Percentiles rank a stretch among this genome's conserved stretches.
Conservation (phyloP, 2,797 vertebrate genomes). For the Sitta carolinensis region DNA sequence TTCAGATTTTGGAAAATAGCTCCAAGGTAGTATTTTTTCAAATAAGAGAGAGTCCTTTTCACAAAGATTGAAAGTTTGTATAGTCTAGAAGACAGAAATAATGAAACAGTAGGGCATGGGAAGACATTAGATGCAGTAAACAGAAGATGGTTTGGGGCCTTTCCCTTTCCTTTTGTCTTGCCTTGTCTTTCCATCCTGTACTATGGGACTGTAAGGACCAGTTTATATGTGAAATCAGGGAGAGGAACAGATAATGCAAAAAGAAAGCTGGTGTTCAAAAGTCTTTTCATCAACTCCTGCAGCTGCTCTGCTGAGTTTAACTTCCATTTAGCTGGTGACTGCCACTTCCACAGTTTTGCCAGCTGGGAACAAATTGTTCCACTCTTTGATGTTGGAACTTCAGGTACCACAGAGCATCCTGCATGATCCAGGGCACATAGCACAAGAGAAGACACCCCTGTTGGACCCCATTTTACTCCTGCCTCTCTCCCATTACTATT, state of each 20-base stretch:
- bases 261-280: neutral
- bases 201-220: neutral
- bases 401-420: neutral
- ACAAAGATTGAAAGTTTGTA: neutral
- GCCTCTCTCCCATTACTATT: neutral
- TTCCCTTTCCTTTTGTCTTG: neutral
- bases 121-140: neutral
- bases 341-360: neutral
- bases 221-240: neutral
- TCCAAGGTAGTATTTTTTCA: neutral
- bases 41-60: neutral
- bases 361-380: neutral
- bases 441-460: neutral
- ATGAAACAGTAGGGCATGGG: neutral
- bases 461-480: neutral
- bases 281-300: neutral
- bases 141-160: fast-evolving
- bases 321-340: neutral
- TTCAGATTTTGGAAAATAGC: neutral
- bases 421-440: neutral
- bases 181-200: neutral
- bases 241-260: neutral
- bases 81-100: neutral
- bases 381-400: neutral
- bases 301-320: neutral